A percentile compares a stretch with the other conserved stretches of the same genome.
These are phyloP conservation scores for Phortica magna DNA, from an alignment of 2,888 invertebrate genomes.

Conservation along the genomic window DNA sequence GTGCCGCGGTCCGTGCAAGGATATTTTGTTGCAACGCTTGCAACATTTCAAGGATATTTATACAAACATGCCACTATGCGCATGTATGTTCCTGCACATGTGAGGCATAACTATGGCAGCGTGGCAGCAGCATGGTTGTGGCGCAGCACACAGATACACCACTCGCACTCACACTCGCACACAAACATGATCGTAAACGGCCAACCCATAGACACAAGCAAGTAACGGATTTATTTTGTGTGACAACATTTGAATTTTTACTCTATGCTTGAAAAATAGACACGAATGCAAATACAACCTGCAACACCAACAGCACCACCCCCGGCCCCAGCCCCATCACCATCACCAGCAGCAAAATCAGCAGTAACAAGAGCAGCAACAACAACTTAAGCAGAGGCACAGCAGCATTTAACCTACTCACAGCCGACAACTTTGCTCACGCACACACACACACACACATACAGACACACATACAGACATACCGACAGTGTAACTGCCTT, in stretches of 20 bases:
- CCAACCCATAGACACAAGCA: background rate
- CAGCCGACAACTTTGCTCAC: background rate
- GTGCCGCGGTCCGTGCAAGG: constrained; percentile 2
- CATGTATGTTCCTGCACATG: background rate
- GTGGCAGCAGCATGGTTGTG: background rate
- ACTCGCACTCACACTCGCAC: background rate
- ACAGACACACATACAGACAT: background rate
- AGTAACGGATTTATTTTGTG: constrained; percentile 27
- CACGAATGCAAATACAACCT: background rate
- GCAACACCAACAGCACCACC: background rate
- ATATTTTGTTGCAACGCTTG: constrained; percentile 28
- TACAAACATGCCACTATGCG: constrained; percentile 10
- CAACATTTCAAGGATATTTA: constrained; percentile 35
- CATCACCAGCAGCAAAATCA: background rate
- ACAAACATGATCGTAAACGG: background rate
- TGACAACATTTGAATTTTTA: constrained; percentile 25
- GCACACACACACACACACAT: background rate
- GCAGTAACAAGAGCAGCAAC: constrained; percentile 10
- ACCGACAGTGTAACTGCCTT: background rate
- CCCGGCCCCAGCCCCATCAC: background rate
- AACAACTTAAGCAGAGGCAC: background rate
- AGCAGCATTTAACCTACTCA: constrained; percentile 29
- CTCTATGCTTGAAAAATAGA: constrained; percentile 29
- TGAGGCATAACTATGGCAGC: background rate
- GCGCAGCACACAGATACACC: background rate